Conservation (phyloP, 2,888 invertebrate genomes). For the Gisinianus flammeolus region DNA sequence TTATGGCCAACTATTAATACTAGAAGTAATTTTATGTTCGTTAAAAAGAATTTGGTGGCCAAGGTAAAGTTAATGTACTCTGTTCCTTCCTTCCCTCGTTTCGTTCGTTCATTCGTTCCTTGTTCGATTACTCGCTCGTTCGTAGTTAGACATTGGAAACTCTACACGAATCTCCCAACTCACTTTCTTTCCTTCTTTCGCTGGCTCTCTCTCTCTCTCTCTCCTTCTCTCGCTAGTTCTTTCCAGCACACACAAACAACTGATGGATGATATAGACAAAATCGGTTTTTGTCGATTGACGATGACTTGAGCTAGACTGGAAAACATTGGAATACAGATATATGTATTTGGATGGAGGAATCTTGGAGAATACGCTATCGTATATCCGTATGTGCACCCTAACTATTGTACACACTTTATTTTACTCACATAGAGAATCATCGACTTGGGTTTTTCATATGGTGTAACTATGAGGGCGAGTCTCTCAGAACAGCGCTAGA, state of each 20-base stretch:
- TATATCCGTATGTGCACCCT: too few relatives aligned
- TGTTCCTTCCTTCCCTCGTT: not conserved
- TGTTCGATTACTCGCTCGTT: not conserved
- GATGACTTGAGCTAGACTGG: slow-evolving; percentile 31
- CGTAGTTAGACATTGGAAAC: not conserved
- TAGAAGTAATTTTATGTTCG: slow-evolving; percentile 16
- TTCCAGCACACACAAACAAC: not conserved
- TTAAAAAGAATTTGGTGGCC: slow-evolving; percentile 15
- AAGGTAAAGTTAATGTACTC: not conserved
- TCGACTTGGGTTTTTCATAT: too few relatives aligned
- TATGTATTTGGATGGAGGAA: not conserved
- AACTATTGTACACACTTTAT: too few relatives aligned
- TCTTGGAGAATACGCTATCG: slow-evolving; percentile 26
- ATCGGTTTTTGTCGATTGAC: slow-evolving; percentile 38
- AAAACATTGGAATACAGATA: slow-evolving; percentile 5
- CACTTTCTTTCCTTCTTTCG: not conserved
- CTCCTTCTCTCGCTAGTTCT: not conserved
- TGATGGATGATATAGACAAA: slow-evolving; percentile 39
- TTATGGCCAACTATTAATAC: slow-evolving; percentile 1
- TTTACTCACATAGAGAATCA: too few relatives aligned
- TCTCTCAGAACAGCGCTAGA: not conserved
- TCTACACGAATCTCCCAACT: too few relatives aligned
- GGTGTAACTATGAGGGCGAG: too few relatives aligned
- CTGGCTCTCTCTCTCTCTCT: not conserved
- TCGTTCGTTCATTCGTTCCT: not conserved